Percentiles rank a stretch among this genome's conserved stretches.
These are phyloP conservation scores for Gracilinanus agilis DNA, from an alignment of 2,113 vertebrate genomes.

Conservation along the genomic window DNA sequence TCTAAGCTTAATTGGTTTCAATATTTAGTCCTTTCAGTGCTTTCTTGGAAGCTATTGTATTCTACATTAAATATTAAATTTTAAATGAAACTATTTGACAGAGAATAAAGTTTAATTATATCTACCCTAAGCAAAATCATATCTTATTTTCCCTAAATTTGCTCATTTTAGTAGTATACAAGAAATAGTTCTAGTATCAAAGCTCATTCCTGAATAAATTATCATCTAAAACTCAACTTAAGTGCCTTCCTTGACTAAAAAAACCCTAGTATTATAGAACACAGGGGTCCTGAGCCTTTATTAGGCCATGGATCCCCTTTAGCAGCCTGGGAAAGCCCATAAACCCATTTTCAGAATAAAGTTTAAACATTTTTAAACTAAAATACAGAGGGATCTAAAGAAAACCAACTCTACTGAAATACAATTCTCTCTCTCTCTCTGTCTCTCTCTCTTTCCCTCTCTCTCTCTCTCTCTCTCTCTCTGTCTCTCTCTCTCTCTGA, in stretches of 20 bases:
- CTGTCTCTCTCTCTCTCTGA: no score
- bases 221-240: not conserved
- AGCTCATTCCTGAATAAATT: not conserved
- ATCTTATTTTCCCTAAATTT: not conserved
- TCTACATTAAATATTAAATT: constrained; percentile 12
- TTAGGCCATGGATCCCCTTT: not conserved
- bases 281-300: not conserved
- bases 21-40: not conserved
- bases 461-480: no score
- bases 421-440: not conserved
- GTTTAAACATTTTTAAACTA: not conserved
- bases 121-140: not conserved
- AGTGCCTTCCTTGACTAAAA: not conserved
- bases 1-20: not conserved
- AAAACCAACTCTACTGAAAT: not conserved
- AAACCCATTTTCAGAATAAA: not conserved
- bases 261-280: not conserved
- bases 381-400: not conserved
- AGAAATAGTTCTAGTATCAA: not conserved
- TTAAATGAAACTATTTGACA: constrained; percentile 17
- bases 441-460: no score
- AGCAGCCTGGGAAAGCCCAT: not conserved
- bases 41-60: not conserved
- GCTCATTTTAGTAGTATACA: not conserved
- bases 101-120: constrained; percentile 12